Percentiles rank a stretch among this genome's conserved stretches.
Conservation (phyloP, 2,113 vertebrate species). For the Psilopogon haemacephalus region DNA sequence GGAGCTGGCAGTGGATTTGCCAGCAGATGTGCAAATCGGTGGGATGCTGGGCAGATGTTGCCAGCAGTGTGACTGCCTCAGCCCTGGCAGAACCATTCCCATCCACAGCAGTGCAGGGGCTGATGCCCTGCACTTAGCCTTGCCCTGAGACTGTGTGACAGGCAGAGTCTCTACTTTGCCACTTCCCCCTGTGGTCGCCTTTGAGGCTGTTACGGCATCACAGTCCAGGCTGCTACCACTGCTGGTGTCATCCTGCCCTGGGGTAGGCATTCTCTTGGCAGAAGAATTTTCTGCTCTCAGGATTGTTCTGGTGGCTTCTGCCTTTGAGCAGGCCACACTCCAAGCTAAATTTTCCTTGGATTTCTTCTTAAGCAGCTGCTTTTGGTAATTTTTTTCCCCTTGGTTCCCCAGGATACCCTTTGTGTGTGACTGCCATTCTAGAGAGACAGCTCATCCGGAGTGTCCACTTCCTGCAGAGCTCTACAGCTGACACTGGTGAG, state of each 20-base stretch:
- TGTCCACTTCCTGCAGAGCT: conserved; percentile 76
- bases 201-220: not conserved
- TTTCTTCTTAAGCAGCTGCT: not conserved
- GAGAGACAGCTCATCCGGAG: conserved; percentile 68
- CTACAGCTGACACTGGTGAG: not conserved
- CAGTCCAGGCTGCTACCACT: not conserved
- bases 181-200: not conserved
- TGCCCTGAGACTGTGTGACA: not conserved
- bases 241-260: not conserved
- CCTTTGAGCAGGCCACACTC: not conserved
- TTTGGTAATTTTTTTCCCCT: not conserved
- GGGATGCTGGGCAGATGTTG: not conserved
- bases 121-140: not conserved
- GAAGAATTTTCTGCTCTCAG: not conserved
- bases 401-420: conserved; percentile 72
- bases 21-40: not conserved
- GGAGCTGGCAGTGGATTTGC: not conserved
- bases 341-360: not conserved
- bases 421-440: conserved; percentile 75
- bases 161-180: not conserved
- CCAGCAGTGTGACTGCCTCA: not conserved
- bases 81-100: not conserved
- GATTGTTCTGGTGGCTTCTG: not conserved
- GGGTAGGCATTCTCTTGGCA: not conserved
- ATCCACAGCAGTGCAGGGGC: not conserved